phyloP scores from a whole-genome alignment of 2,888 invertebrate genomes.

The Ptychoptera contaminata region DNA sequence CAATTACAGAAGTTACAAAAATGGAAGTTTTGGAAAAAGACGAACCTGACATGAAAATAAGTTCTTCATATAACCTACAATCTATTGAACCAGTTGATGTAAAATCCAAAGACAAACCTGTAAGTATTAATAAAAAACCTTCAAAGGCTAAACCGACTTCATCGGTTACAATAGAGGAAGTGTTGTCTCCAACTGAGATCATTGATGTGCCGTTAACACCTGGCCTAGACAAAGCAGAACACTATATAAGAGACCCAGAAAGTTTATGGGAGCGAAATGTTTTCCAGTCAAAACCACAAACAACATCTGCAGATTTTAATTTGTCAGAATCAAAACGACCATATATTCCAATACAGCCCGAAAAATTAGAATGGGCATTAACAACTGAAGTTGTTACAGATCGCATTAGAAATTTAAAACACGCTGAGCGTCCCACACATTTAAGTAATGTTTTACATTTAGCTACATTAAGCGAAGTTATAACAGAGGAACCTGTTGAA shows the following conservation, averaged over 20 bases:
- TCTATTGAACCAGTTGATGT: neutral
- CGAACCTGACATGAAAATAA: neutral
- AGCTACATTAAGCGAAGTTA: slow-evolving; percentile 39
- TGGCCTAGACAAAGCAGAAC: slow-evolving; percentile 22
- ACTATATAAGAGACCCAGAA: slow-evolving; percentile 11
- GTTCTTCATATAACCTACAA: neutral
- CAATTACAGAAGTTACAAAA: neutral
- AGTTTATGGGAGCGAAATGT: slow-evolving; percentile 17
- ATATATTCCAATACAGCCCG: slow-evolving; percentile 7
- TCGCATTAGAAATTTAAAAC: slow-evolving; percentile 38
- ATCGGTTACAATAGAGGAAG: slow-evolving; percentile 37
- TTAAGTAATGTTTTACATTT: slow-evolving; percentile 45
- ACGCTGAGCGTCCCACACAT: slow-evolving; percentile 36
- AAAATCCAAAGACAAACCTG: slow-evolving; percentile 20
- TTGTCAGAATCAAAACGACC: slow-evolving; percentile 4
- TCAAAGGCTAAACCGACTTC: slow-evolving; percentile 24
- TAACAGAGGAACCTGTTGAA: slow-evolving; percentile 37
- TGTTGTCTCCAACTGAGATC: slow-evolving; percentile 31
- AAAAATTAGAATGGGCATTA: slow-evolving; percentile 34
- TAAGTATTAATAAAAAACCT: slow-evolving; percentile 3
- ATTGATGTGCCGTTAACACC: slow-evolving; percentile 35
- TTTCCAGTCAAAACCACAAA: no score
- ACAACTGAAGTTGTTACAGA: slow-evolving; percentile 36
- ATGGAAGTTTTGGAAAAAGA: slow-evolving; percentile 1
- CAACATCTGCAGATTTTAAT: slow-evolving; percentile 8